Base-by-base conservation (phyloP, 2,888 invertebrate genomes). In the Macropis europaea region DNA sequence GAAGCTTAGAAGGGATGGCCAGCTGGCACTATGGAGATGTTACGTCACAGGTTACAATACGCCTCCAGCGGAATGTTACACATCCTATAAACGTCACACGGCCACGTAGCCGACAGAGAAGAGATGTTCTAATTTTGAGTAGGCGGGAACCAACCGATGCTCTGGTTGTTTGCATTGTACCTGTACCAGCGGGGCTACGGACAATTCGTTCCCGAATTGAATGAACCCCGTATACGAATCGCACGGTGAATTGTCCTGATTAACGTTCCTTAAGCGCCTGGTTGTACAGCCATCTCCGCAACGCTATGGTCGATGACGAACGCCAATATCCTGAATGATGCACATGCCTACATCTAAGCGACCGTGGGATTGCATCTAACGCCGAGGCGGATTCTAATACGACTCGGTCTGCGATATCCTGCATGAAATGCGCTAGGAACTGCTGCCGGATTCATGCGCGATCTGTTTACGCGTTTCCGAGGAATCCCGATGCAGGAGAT, bases 61-160 rank as follows among this genome's bases (percentile, higher is more conserved):
- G 76, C 79, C 77, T 77, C 73, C 61, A 59, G 76, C 76, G 69
- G 70, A 62, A 76, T 67, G 72, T 72, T 60, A 34, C 68, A 70
- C 68, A 75, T 67, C 77, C 80, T 81, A 82, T 86, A 85, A 86
- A 85, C 78, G 85, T 86, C 84, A 74, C 56, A 56, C 53, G 61
- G 82, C 78, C 68, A 74, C 71, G 75, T 62, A 52, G 26, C 26
- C 47, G 50, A 40, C 48, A n/a, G 38, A 15, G 68, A 22, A 60
- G 36, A 19, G 34, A 45, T 30, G 50, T 54, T 59, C 59, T 38
- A 69, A 78, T 72, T 76, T 78, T 69, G 59, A 36, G 45, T 32
- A 70, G 34, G 53, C 53, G 19, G 56, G 59, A 54, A 62, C 63
- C 57, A 22, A 45, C 52, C 9, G 32, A 15, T 40, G 45, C 48